Evolutionary conservation across 2,113 vertebrate species (phyloP).

Genomic region (Pleuronectes platessa): DNA sequence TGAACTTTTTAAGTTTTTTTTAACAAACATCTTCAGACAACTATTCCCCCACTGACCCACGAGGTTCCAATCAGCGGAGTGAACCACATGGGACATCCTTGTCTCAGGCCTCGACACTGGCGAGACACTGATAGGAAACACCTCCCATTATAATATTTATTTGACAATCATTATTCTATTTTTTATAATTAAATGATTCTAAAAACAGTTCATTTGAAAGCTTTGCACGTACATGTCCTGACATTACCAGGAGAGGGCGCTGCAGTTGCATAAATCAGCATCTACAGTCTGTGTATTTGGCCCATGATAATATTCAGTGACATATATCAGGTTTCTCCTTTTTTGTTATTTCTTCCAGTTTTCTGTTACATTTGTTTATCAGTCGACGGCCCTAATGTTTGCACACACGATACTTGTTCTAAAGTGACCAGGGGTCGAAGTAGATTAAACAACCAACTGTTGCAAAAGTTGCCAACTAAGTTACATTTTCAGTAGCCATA

Average conservation of each 20-base stretch:
- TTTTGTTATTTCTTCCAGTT: neutral
- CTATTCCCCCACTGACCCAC: neutral
- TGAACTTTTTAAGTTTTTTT: neutral
- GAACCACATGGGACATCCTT: neutral
- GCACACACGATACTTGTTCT: neutral
- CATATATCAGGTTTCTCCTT: neutral
- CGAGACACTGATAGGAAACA: neutral
- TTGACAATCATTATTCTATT: no score
- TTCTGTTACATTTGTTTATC: neutral
- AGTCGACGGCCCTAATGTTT: neutral
- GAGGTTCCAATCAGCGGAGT: neutral
- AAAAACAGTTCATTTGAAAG: neutral
- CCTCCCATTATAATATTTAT: neutral
- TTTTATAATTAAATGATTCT: neutral
- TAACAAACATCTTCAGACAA: neutral
- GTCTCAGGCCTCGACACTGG: neutral
- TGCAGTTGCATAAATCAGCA: constrained; percentile 9
- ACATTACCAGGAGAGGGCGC: constrained; percentile 30
- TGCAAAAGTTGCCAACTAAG: neutral
- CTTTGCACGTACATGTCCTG: neutral
- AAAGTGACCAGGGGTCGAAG: neutral
- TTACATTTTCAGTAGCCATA: neutral
- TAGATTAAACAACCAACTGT: neutral
- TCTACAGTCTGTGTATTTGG: neutral
- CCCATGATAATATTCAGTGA: neutral